phyloP scores from a whole-genome alignment of 2,113 vertebrate genomes.

The Cyanistes caeruleus region DNA sequence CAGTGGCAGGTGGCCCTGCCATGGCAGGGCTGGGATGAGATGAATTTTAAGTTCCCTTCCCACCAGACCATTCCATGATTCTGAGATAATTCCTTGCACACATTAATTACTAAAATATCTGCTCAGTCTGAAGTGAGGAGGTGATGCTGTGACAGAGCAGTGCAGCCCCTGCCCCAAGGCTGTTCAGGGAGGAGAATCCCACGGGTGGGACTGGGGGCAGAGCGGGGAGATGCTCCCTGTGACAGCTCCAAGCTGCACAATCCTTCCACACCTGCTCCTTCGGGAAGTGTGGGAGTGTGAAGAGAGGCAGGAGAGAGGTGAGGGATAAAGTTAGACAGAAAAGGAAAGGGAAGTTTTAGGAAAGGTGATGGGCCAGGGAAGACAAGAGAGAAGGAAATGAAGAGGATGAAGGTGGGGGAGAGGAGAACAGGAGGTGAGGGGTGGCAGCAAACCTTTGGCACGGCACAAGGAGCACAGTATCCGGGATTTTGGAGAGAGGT shows the following conservation, averaged over 20 bases:
- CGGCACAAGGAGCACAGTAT: background rate
- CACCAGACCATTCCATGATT: background rate
- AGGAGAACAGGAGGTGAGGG: background rate
- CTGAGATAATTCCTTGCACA: background rate
- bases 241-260: background rate
- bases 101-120: background rate
- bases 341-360: background rate
- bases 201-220: background rate
- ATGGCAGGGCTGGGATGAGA: background rate
- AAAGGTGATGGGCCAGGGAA: background rate
- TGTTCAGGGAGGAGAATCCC: background rate
- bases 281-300: constrained; percentile 3
- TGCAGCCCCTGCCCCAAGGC: background rate
- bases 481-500: background rate
- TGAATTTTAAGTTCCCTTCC: too few relatives aligned
- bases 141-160: background rate
- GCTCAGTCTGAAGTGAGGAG: background rate
- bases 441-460: background rate
- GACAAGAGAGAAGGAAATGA: background rate
- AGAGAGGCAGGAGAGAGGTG: background rate
- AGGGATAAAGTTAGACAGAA: constrained; percentile 19
- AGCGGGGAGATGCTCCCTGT: background rate
- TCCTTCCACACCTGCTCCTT: background rate
- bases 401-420: background rate
- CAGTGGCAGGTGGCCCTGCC: background rate